Evolutionary conservation across 2,888 invertebrate genomes (phyloP).

Genomic region (Noctua janthina): DNA sequence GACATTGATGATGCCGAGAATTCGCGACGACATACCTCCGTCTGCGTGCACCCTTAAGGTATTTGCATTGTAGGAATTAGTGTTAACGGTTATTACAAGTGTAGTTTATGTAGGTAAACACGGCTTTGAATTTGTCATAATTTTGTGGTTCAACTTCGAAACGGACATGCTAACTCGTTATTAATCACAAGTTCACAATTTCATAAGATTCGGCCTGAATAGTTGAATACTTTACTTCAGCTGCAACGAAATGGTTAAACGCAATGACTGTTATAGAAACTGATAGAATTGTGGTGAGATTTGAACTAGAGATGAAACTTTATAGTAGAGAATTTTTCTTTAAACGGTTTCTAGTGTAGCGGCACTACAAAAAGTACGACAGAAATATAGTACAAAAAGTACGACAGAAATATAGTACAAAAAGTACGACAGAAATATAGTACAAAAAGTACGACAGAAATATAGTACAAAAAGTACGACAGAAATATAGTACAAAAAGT

Average conservation of each 20-base stretch:
- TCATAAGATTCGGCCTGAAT: constrained; percentile 31
- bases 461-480: too few species aligned
- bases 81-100: constrained; percentile 3
- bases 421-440: too few species aligned
- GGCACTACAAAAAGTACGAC: too few species aligned
- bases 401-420: too few species aligned
- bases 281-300: constrained; percentile 43
- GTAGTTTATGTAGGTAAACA: not conserved
- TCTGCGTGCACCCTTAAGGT: constrained; percentile 14
- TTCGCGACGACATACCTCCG: constrained; percentile 8
- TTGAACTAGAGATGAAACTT: constrained; percentile 1
- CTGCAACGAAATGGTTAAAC: not conserved
- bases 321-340: not conserved
- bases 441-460: too few species aligned
- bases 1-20: constrained; percentile 29
- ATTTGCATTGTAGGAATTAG: not conserved
- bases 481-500: too few species aligned
- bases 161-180: constrained; percentile 4
- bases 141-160: constrained; percentile 16
- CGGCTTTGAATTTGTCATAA: constrained; percentile 3
- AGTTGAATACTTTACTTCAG: constrained; percentile 21
- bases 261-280: constrained; percentile 6
- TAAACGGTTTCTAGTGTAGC: not conserved
- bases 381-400: too few species aligned
- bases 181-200: constrained; percentile 9